Conservation (phyloP, 2,888 invertebrate genomes). For the Oxystoma pomonae region DNA sequence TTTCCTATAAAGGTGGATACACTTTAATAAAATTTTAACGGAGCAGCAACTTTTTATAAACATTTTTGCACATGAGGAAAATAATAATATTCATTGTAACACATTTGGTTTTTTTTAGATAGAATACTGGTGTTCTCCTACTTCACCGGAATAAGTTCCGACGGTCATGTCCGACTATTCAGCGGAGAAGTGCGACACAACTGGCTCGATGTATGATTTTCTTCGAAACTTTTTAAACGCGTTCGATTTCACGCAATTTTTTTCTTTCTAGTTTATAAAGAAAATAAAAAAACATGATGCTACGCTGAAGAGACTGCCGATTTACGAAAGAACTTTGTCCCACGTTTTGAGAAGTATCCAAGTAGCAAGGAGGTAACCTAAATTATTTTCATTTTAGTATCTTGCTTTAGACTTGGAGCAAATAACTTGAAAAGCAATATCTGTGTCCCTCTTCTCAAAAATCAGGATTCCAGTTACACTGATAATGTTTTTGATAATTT, state of each 20-base stretch:
- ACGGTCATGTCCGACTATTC: conserved; percentile 85
- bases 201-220: conserved; percentile 79
- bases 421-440: too few relatives aligned
- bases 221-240: conserved; percentile 9
- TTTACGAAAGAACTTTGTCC: conserved; percentile 80
- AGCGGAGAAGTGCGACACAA: conserved; percentile 91
- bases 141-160: conserved; percentile 86
- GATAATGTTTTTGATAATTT: too few relatives aligned
- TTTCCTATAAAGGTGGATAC: too few relatives aligned
- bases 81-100: too few relatives aligned
- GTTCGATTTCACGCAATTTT: conserved; percentile 12
- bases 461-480: too few relatives aligned
- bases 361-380: conserved; percentile 74
- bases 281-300: conserved; percentile 73
- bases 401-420: too few relatives aligned
- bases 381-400: too few relatives aligned
- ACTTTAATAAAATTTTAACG: too few relatives aligned
- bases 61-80: too few relatives aligned
- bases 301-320: conserved; percentile 70
- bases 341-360: conserved; percentile 78
- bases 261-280: conserved; percentile 66
- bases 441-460: too few relatives aligned
- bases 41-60: too few relatives aligned
- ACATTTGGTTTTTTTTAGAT: conserved; percentile 57
- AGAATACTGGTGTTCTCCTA: conserved; percentile 81